Base-by-base conservation (phyloP, 2,888 invertebrate genomes). In the Aelia acuminata region DNA sequence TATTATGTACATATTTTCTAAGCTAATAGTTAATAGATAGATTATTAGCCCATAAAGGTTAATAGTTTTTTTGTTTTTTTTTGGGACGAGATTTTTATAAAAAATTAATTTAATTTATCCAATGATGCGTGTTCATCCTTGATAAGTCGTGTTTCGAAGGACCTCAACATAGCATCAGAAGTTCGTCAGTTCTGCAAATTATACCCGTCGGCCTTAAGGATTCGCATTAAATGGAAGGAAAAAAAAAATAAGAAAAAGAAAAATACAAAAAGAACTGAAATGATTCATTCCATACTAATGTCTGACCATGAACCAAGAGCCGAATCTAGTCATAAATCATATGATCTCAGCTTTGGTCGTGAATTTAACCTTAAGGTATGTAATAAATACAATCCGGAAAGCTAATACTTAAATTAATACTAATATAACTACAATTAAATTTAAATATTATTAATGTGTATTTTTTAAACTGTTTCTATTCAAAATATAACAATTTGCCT, bases 91-190 rank as follows among this genome's bases (percentile, higher is more conserved):
- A 1, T 57, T 26, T 57, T 13, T 26, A 57, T 7, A 15, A 13
- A 31, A 15, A 63, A 31, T 63, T 31, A 70, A 35, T 3, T 57
- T 57, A 3, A 57, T 57, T 57, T 26, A 57, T 70, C 31, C 63
- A n/a, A n/a, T 31, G 63, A 8, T 70, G 18, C 63, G 63, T 31
- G 35, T 70, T 70, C 15, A 35, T 70, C 63, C 63, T 70, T 70
- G 63, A 22, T 35, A 20, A 70, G 31, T 70, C 63, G 63, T 70
- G 63, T 70, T 70, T 7, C 18, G 18, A 63, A 63, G 18, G 63
- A 70, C 63, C 63, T 70, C 63, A 70, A 35, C 63, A 70, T 70
- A 70, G 31, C 63, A 35, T 35, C 63, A 70, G 18, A 70, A 70
- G 63, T 35, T 70, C 63, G 63, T 70, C 31, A 70, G 63, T 35